Evolutionary conservation across 1,140 invertebrate genomes (phyloP).

Genomic region (Chlorops oryzae): DNA sequence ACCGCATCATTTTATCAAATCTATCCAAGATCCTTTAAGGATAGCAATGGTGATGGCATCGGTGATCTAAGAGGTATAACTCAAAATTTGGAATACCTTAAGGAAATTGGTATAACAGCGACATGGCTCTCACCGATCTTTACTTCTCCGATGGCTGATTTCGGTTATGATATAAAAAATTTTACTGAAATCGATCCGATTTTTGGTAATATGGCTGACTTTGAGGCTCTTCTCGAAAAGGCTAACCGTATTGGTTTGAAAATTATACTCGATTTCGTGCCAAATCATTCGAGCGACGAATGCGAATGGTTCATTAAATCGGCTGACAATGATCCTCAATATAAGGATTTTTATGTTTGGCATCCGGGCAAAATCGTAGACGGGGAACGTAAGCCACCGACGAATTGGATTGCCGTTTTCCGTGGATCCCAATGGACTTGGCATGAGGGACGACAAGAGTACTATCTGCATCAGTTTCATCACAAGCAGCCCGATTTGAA

Average conservation of each 20-base stretch:
- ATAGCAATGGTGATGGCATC: conserved; percentile 68
- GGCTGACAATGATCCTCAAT: conserved; percentile 53
- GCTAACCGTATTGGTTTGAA: conserved; percentile 58
- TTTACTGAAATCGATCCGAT: conserved; percentile 57
- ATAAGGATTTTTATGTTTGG: conserved; percentile 67
- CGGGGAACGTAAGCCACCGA: conserved; percentile 52
- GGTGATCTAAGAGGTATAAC: conserved; percentile 66
- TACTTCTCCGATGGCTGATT: conserved; percentile 56
- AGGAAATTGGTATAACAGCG: conserved; percentile 58
- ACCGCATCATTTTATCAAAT: conserved; percentile 69
- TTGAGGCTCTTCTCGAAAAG: conserved; percentile 57
- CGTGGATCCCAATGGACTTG: conserved; percentile 67
- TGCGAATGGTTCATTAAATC: conserved; percentile 67
- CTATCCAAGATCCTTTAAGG: conserved; percentile 72
- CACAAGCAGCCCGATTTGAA: conserved; percentile 71
- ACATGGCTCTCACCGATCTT: conserved; percentile 61
- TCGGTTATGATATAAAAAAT: conserved; percentile 63
- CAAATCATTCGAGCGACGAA: conserved; percentile 72
- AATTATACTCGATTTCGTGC: conserved; percentile 77
- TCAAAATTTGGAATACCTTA: conserved; percentile 58
- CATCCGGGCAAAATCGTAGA: conserved; percentile 51
- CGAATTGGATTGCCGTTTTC: conserved; percentile 63
- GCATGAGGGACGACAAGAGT: conserved; percentile 60
- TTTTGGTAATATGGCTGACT: conserved; percentile 67
- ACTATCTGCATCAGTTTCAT: conserved; percentile 69